Percentiles rank a stretch among this genome's conserved stretches.
These are phyloP conservation scores for Phlogophora meticulosa DNA, from an alignment of 2,888 invertebrate species.

Conservation along the genomic window DNA sequence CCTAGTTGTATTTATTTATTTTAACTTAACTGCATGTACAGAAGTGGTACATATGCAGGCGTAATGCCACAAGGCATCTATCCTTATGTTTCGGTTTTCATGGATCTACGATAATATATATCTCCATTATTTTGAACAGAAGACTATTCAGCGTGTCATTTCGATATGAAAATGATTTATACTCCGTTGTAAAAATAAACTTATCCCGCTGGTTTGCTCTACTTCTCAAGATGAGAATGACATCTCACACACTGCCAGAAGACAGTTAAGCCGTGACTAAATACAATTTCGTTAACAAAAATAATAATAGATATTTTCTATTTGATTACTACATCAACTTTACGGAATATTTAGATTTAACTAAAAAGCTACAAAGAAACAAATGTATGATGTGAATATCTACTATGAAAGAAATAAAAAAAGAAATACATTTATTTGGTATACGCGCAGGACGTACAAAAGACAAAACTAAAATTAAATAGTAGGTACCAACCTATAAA, in stretches of 20 bases:
- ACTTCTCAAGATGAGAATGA: slow-evolving; percentile 39
- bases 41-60: no score
- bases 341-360: slow-evolving; percentile 32
- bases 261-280: slow-evolving; percentile 8
- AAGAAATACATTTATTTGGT: no score
- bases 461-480: no score
- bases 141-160: slow-evolving; percentile 11
- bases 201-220: slow-evolving; percentile 18
- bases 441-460: no score
- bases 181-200: slow-evolving; percentile 43
- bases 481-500: no score
- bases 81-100: background rate
- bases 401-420: no score
- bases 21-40: no score
- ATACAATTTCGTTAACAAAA: background rate
- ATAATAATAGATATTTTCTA: slow-evolving; percentile 1
- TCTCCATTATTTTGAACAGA: slow-evolving; percentile 14
- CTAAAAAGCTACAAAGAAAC: background rate
- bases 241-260: slow-evolving; percentile 31
- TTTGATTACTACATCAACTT: slow-evolving; percentile 45
- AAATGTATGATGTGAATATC: no score
- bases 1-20: no score
- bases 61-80: no score
- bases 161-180: slow-evolving; percentile 21
- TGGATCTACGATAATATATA: slow-evolving; percentile 2